Conservation (phyloP, 2,113 vertebrate species). For the Sinosuthora webbiana region DNA sequence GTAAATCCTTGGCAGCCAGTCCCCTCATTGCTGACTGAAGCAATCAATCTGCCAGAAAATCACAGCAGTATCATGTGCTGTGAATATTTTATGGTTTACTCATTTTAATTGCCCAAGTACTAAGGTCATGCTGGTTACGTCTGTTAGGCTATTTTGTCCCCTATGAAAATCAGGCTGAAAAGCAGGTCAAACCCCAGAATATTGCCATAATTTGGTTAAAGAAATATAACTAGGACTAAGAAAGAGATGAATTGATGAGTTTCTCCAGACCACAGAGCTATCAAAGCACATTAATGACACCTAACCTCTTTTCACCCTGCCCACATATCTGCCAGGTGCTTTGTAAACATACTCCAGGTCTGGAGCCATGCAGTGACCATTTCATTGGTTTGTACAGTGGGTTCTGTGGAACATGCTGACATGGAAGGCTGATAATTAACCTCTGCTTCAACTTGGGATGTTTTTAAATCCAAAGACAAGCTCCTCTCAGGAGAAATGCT, state of each 20-base stretch:
- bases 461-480: neutral
- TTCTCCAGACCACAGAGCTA: neutral
- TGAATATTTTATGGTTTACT: conserved; percentile 58
- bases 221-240: neutral
- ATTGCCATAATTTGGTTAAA: neutral
- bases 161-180: neutral
- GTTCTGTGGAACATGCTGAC: neutral
- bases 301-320: neutral
- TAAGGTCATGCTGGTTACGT: neutral
- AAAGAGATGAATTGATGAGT: neutral
- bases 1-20: conserved; percentile 35
- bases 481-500: neutral
- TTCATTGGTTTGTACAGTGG: neutral
- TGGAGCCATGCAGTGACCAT: neutral
- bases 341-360: neutral
- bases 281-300: neutral
- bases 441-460: neutral
- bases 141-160: neutral
- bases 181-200: neutral
- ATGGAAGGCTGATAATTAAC: neutral
- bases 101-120: conserved; percentile 41
- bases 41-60: conserved; percentile 46
- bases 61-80: neutral
- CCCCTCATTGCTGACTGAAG: neutral
- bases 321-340: neutral